Base-by-base conservation (phyloP, 1,140 invertebrate species). In the Drosophila kikkawai region DNA sequence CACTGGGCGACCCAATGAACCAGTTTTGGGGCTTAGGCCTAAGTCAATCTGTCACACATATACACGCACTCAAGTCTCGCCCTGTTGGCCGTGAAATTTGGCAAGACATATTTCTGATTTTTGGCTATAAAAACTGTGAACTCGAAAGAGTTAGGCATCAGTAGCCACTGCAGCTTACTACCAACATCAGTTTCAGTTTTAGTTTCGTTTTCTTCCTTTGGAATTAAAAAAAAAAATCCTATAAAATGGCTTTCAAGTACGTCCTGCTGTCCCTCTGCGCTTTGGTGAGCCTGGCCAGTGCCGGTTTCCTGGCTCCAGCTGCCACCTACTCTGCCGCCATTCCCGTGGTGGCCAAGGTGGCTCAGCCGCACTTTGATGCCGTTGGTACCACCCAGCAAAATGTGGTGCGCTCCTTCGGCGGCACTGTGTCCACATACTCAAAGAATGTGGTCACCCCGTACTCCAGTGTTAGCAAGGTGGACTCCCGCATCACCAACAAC, bases 381-480 rank as follows among this genome's bases (percentile, higher is more conserved):
- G 85, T 94, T 22, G 95, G 94, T 37, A 82, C 94, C 39, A 93
- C 94, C 37, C 93, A 94, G 60, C 94, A 95, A 83, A 94, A 94
- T 79, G 93, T 94, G 12, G 79, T 95, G 4, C 93, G 94, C 50
- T 94, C 94, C 17, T 91, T 94, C 56, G 95, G 94, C 60, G 95
- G 95, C 79, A 94, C 94, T 15, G 93, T 95, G 5, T 95, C 95
- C 58, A 93, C 93, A 65, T 95, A 95, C 93, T 94, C 94, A 65
- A 95, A 95, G 88, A 94, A 94, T 45, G 94, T 95, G 17, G 94
- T 95, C 82, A 94, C 94, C 45, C 94, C 95, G n/a, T 95, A 94
- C 93, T 95, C 95, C 59, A 94, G 94, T 75, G 94, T 95, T 7
- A 94, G 94, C 83, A 95, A 95, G 92, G 93, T 93, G 82, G 95